These are phyloP conservation scores for Heteromurus nitidus DNA, from an alignment of 2,888 invertebrate species.

Conservation along the genomic window DNA sequence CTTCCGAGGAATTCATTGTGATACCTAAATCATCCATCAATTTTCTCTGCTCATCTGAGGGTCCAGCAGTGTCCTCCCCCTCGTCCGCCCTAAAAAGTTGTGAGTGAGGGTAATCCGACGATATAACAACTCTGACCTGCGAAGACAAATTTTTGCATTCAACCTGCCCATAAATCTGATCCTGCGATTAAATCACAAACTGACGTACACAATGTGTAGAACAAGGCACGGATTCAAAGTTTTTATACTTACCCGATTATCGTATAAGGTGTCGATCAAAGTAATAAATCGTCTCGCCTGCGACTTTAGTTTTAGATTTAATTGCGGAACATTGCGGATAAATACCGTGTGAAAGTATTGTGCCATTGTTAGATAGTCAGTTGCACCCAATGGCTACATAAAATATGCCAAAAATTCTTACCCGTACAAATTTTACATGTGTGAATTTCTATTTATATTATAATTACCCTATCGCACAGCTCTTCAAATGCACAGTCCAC, in stretches of 20 bases:
- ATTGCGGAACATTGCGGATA: slow-evolving; percentile 89
- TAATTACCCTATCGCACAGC: slow-evolving; percentile 88
- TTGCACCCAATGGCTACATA: slow-evolving; percentile 90
- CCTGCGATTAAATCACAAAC: no score
- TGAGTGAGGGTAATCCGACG: slow-evolving; percentile 86
- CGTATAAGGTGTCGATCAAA: slow-evolving; percentile 96
- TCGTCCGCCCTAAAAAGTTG: slow-evolving; percentile 80
- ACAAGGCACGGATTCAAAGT: no score
- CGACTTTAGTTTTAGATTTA: slow-evolving; percentile 87
- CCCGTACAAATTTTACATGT: no score
- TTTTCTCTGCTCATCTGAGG: slow-evolving; percentile 86
- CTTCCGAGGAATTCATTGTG: slow-evolving; percentile 83
- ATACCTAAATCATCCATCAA: slow-evolving; percentile 98
- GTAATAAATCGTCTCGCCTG: slow-evolving; percentile 96
- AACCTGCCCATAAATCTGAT: no score
- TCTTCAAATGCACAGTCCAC: slow-evolving; percentile 92
- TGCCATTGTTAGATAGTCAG: slow-evolving; percentile 94
- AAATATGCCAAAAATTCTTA: slow-evolving; percentile 32
- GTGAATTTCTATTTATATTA: no score
- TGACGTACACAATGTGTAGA: no score
- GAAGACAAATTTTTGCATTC: no score
- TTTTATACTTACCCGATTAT: slow-evolving; percentile 85
- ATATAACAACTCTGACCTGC: slow-evolving; percentile 86
- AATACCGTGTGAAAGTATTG: slow-evolving; percentile 97
- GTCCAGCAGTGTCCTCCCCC: slow-evolving; percentile 76